phyloP scores from a whole-genome alignment of 2,888 invertebrate genomes.

The Cyaniris semiargus region DNA sequence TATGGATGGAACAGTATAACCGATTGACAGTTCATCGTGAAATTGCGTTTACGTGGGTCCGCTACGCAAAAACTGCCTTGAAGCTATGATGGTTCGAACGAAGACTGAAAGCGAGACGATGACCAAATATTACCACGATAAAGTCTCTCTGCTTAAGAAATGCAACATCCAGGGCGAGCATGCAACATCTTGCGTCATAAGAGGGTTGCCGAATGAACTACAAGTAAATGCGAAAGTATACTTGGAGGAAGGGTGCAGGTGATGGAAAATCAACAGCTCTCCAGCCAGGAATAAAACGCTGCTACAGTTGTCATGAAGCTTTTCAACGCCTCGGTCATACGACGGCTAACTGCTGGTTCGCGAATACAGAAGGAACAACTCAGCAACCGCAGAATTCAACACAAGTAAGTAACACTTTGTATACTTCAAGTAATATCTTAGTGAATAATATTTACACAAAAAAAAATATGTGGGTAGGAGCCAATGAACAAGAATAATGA shows the following conservation, averaged over 20 bases:
- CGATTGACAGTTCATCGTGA: too few relatives aligned
- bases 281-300: slow-evolving; percentile 35
- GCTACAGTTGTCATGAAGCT: slow-evolving; percentile 42
- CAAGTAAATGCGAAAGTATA: too few relatives aligned
- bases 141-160: slow-evolving; percentile 45
- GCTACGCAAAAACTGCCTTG: too few relatives aligned
- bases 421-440: slow-evolving; percentile 26
- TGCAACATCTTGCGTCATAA: slow-evolving; percentile 39
- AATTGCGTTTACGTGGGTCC: too few relatives aligned
- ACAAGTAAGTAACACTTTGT: too few relatives aligned
- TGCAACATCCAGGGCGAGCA: slow-evolving; percentile 40
- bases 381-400: background rate
- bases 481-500: slow-evolving; percentile 8
- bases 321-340: slow-evolving; percentile 39
- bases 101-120: slow-evolving; percentile 42
- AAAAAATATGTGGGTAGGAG: slow-evolving; percentile 29
- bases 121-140: slow-evolving; percentile 48
- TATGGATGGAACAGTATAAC: too few relatives aligned
- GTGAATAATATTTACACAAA: slow-evolving; percentile 32
- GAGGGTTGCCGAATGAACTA: too few relatives aligned
- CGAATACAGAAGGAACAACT: too few relatives aligned
- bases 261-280: background rate
- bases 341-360: slow-evolving; percentile 38
- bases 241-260: too few relatives aligned
- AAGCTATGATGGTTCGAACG: too few relatives aligned